Conservation (phyloP, 1,140 invertebrate species). For the Ostrea denselamellosa region DNA sequence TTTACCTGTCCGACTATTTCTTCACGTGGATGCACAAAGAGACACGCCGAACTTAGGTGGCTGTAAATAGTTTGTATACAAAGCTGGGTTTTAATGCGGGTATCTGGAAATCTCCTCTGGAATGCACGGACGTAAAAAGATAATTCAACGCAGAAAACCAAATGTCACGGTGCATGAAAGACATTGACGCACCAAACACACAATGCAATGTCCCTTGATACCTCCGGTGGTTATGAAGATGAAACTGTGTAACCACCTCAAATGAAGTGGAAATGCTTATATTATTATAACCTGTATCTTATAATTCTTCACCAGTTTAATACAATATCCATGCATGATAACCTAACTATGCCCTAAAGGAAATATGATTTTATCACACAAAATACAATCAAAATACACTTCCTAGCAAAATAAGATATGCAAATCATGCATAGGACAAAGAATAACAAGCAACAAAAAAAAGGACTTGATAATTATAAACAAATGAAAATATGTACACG, state of each 20-base stretch:
- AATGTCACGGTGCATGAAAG: background rate
- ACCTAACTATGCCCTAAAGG: no score
- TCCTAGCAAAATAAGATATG: background rate
- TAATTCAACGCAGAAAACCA: background rate
- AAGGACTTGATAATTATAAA: background rate
- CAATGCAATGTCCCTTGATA: background rate
- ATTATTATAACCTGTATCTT: background rate
- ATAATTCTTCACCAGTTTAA: background rate
- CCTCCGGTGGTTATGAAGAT: background rate
- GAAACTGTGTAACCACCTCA: background rate
- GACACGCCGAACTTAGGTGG: background rate
- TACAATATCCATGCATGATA: no score
- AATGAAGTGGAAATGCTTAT: background rate
- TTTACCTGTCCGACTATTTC: background rate
- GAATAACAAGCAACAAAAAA: background rate
- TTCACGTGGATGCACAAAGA: slow-evolving; percentile 1
- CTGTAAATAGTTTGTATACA: slow-evolving; percentile 34
- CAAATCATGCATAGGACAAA: background rate
- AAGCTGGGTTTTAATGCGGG: background rate
- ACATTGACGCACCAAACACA: background rate
- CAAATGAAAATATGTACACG: background rate
- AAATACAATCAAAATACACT: background rate
- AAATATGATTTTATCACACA: no score
- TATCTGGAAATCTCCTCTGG: slow-evolving; percentile 7
- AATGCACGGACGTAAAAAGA: background rate